Conservation (phyloP, 2,113 vertebrate species). For the Vulpes ferrilata region DNA sequence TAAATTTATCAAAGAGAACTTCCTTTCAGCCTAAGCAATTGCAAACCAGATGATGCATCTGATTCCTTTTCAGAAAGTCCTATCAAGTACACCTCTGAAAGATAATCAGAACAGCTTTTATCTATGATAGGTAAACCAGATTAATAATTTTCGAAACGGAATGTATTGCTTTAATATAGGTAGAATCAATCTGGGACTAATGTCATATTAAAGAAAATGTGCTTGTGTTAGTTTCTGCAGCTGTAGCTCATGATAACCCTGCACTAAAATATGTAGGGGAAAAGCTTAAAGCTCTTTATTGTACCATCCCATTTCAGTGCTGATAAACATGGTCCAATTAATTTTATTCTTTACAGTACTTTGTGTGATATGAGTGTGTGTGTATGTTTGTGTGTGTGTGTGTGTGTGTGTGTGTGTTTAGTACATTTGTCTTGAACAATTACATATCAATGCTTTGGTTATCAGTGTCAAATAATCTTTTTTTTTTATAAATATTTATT, state of each 20-base stretch:
- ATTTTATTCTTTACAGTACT: background rate
- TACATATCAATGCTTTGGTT: background rate
- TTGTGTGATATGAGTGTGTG: background rate
- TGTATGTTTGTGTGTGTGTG: background rate
- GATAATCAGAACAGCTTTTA: constrained; percentile 43
- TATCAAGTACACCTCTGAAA: background rate
- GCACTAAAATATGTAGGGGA: background rate
- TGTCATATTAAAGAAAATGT: background rate
- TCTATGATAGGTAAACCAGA: background rate
- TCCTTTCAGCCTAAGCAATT: constrained; percentile 59
- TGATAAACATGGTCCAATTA: background rate
- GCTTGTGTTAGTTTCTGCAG: background rate
- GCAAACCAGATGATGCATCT: background rate
- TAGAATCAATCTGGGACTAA: background rate
- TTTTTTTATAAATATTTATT: too few relatives aligned
- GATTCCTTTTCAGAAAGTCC: background rate
- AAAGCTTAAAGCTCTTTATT: background rate
- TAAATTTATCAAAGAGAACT: constrained; percentile 72
- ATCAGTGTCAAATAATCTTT: background rate
- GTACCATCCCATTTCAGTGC: background rate
- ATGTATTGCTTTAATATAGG: background rate
- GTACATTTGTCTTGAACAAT: background rate
- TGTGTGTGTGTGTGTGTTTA: background rate
- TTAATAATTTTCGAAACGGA: constrained; percentile 56
- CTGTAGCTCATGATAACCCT: background rate